These are phyloP conservation scores for Hypomesus transpacificus DNA, from an alignment of 2,113 vertebrate genomes.

Conservation along the genomic window DNA sequence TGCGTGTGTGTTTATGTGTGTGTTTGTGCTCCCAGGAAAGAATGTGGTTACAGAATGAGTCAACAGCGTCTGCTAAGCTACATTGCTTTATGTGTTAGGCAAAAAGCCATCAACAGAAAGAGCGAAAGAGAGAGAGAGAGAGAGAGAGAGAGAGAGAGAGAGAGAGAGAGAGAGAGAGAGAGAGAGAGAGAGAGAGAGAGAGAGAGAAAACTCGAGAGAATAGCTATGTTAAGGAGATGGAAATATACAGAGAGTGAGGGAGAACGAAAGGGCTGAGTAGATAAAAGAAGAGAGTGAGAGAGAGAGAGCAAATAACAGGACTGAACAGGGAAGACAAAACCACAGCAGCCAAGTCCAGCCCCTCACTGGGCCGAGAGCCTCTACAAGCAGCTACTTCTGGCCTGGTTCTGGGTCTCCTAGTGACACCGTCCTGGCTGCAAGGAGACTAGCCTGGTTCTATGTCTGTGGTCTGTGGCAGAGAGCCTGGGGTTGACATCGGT, in stretches of 20 bases:
- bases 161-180: slow-evolving; percentile 19
- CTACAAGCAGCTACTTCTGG: neutral
- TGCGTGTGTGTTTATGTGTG: slow-evolving; percentile 38
- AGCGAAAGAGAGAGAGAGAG: slow-evolving; percentile 11
- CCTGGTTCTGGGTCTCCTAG: neutral
- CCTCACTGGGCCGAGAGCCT: neutral
- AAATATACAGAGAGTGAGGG: too few relatives aligned
- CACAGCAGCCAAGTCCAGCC: neutral
- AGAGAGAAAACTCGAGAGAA: neutral
- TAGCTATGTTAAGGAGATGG: too few relatives aligned
- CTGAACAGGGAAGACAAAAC: neutral
- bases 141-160: slow-evolving; percentile 16
- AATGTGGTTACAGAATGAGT: slow-evolving; percentile 62
- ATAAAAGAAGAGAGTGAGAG: too few relatives aligned
- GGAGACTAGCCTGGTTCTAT: too few relatives aligned
- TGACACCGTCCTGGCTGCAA: neutral
- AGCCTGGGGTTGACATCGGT: neutral
- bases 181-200: slow-evolving; percentile 5
- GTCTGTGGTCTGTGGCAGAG: neutral
- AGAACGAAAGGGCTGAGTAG: too few relatives aligned
- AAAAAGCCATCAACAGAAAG: slow-evolving; percentile 40
- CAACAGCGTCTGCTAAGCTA: slow-evolving; percentile 48
- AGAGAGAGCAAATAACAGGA: neutral
- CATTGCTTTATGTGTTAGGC: slow-evolving; percentile 52
- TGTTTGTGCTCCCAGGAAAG: slow-evolving; percentile 48